Evolutionary conservation across 2,113 vertebrate genomes (phyloP).

Genomic region (Silurus glanis): DNA sequence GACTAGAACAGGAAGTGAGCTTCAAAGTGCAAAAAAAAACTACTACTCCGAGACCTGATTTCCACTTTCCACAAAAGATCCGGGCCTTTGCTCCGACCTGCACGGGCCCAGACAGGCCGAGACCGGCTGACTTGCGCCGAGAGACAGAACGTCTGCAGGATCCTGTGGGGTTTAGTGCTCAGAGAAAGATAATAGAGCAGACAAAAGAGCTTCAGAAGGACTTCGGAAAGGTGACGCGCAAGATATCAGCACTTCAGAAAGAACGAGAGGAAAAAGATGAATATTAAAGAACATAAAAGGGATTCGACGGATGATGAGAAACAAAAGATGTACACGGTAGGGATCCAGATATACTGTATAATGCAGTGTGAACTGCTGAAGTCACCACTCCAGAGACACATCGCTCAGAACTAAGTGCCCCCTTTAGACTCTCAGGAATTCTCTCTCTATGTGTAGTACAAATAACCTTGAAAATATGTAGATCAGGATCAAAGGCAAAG

Average conservation of each 20-base stretch:
- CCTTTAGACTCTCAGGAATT: background rate
- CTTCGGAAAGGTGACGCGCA: background rate
- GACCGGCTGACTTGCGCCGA: background rate
- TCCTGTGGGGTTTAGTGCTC: background rate
- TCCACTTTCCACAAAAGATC: conserved; percentile 19
- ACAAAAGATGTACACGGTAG: background rate
- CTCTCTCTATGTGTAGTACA: background rate
- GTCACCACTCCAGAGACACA: background rate
- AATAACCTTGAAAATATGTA: background rate
- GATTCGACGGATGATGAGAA: background rate
- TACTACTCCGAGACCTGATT: background rate
- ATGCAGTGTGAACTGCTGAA: background rate
- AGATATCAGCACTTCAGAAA: background rate
- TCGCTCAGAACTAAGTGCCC: background rate
- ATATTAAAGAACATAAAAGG: background rate
- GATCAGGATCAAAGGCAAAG: background rate
- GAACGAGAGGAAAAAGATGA: background rate
- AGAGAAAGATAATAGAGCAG: background rate
- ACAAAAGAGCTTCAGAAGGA: background rate
- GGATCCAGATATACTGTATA: background rate
- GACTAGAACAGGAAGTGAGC: conserved; percentile 7
- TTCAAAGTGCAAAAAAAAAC: background rate
- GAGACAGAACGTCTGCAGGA: background rate
- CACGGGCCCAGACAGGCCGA: background rate
- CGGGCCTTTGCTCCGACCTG: background rate